These are phyloP conservation scores for Aplodontia rufa DNA, from an alignment of 2,113 vertebrate genomes.

Conservation along the genomic window DNA sequence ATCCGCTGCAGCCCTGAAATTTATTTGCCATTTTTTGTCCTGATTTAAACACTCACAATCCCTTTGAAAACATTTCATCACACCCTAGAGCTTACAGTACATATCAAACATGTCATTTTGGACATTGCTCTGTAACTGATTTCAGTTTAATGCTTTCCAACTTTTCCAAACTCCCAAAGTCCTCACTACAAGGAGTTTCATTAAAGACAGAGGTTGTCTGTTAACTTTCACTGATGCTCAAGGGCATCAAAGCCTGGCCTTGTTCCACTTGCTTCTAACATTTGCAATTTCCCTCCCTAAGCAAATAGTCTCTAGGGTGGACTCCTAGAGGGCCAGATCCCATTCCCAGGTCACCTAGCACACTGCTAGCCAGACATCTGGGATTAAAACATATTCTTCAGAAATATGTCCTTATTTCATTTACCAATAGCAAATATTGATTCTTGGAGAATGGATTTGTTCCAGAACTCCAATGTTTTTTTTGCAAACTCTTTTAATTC, in stretches of 20 bases:
- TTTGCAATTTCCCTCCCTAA: background rate
- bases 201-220: background rate
- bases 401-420: background rate
- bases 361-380: background rate
- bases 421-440: background rate
- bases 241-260: background rate
- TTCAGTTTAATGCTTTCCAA: constrained; percentile 45
- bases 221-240: background rate
- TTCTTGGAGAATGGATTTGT: background rate
- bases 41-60: constrained; percentile 44
- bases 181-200: background rate
- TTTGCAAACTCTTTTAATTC: background rate
- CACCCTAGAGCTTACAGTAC: constrained; percentile 25
- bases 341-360: background rate
- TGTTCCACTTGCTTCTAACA: background rate
- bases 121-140: constrained; percentile 43
- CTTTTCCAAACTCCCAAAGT: constrained; percentile 28
- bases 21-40: constrained; percentile 63
- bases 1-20: constrained; percentile 30
- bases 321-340: background rate
- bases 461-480: background rate
- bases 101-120: constrained; percentile 6
- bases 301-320: background rate
- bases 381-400: background rate
- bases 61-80: constrained; percentile 66